Base-by-base conservation (phyloP, 2,113 vertebrate species). In the Entomyzon cyanotis region DNA sequence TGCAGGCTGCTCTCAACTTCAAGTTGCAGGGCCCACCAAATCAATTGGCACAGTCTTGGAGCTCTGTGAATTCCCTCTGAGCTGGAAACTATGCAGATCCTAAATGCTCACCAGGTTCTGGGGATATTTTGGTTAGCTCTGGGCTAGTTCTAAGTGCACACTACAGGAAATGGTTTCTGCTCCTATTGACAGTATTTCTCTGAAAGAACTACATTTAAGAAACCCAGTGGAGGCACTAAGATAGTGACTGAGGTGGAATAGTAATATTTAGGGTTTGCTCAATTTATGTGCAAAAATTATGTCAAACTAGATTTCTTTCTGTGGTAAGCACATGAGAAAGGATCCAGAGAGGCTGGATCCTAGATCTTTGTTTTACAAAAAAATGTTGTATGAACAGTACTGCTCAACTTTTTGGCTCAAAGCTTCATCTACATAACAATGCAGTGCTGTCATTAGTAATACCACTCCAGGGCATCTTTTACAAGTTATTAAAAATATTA, bases 401-500 rank as follows among this genome's bases (percentile, higher is more conserved):
- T 30, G 79, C 68, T 89, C 56, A 88, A 46, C 50, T 41, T 65
- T 75, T 58, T 69, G 63, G 11, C n/a, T 60, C 58, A 55, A 69
- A 93, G 52, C 31, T 68, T 75, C 70, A 64, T 74, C 63, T 93
- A 73, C 44, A 23, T 69, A 84, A 75, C 12, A 94, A 55, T 60
- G 63, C 18, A 75, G 53, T 37, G 50, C 41, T 91, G 68, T 78
- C 90, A 90, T 94, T 91, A 95, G 80, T 81, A 81, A 92, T 31
- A 62, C 53, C 63, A 52, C 49, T 90, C 60, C 28, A 55, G 76
- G 83, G 60, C 62, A 91, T 87, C 58, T 93, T 96, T 94, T 96
- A 94, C 77, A 75, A 97, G 82, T 94, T 71, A 87, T 80, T 15
- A 95, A 92, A 97, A 92, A 81, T 89, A 94, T 90, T 90, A 84